These are phyloP conservation scores for Hydropsyche betteni DNA, from an alignment of 2,888 invertebrate genomes.

Conservation along the genomic window DNA sequence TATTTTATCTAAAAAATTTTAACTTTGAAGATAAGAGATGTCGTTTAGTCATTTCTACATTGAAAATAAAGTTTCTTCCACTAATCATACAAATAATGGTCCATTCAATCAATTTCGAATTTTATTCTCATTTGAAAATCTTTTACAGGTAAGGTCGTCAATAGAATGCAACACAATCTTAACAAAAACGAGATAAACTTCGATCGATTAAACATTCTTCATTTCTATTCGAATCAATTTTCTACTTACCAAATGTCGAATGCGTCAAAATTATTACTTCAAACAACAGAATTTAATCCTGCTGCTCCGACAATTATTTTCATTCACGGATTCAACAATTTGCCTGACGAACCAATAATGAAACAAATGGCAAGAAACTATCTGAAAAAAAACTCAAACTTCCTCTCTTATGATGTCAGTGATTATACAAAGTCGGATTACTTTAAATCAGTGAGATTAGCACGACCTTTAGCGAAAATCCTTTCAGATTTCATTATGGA, in stretches of 20 bases:
- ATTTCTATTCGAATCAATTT: conserved; percentile 37
- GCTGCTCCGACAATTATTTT: conserved; percentile 40
- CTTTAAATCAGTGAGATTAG: conserved; percentile 17
- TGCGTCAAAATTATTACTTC: conserved; percentile 32
- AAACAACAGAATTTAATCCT: conserved; percentile 37
- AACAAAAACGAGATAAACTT: conserved; percentile 12
- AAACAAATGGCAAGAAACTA: conserved; percentile 39
- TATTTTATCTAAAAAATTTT: no score
- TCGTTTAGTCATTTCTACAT: no score
- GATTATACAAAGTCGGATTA: conserved; percentile 36
- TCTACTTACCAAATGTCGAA: conserved; percentile 37
- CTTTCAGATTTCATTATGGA: conserved; percentile 44
- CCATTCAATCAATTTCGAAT: no score
- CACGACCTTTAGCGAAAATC: conserved; percentile 39
- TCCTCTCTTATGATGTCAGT: conserved; percentile 43
- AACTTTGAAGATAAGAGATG: no score
- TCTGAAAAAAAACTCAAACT: conserved; percentile 35
- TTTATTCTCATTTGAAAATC: neutral
- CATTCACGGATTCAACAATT: conserved; percentile 44
- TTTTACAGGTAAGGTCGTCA: conserved; percentile 44
- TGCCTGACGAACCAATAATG: conserved; percentile 40
- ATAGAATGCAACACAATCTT: conserved; percentile 17
- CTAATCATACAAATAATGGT: no score
- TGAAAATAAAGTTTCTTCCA: no score
- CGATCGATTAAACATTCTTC: conserved; percentile 33